These are phyloP conservation scores for Peromyscus polionotus DNA, from an alignment of 2,113 vertebrate species.

Conservation along the genomic window DNA sequence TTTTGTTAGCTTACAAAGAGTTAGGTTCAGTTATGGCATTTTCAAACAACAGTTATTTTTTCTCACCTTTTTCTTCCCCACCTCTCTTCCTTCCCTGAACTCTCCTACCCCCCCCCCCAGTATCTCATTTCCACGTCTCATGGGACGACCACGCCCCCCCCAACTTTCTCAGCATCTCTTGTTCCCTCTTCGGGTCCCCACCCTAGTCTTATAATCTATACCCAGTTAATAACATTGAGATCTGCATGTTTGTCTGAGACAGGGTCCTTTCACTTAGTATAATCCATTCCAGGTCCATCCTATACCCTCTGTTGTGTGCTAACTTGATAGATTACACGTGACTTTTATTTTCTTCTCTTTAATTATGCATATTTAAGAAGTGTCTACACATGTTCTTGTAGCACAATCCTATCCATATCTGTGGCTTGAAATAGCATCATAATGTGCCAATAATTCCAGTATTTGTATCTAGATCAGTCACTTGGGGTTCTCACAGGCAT, in stretches of 20 bases:
- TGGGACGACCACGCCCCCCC: too few relatives aligned
- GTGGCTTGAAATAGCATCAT: neutral
- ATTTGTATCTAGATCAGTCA: neutral
- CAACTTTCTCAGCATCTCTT: neutral
- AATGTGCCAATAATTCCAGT: neutral
- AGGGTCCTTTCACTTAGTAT: neutral
- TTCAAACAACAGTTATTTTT: neutral
- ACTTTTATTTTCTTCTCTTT: slow-evolving; percentile 34
- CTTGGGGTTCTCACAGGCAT: neutral
- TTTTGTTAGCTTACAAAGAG: neutral
- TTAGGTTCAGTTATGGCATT: neutral
- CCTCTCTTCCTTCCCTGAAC: neutral
- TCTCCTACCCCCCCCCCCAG: neutral
- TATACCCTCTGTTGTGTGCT: neutral
- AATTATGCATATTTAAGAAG: neutral
- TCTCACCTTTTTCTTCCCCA: too few relatives aligned
- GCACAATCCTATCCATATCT: neutral
- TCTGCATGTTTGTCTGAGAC: neutral
- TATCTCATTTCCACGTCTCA: neutral
- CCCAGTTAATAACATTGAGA: neutral
- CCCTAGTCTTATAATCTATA: neutral
- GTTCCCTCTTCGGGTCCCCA: neutral
- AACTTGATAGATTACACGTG: neutral
- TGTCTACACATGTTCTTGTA: neutral
- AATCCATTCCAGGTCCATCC: neutral